A percentile compares a stretch with the other conserved stretches of the same genome.
Conservation (phyloP, 2,797 vertebrate genomes). For the Telmatherina bonti region DNA sequence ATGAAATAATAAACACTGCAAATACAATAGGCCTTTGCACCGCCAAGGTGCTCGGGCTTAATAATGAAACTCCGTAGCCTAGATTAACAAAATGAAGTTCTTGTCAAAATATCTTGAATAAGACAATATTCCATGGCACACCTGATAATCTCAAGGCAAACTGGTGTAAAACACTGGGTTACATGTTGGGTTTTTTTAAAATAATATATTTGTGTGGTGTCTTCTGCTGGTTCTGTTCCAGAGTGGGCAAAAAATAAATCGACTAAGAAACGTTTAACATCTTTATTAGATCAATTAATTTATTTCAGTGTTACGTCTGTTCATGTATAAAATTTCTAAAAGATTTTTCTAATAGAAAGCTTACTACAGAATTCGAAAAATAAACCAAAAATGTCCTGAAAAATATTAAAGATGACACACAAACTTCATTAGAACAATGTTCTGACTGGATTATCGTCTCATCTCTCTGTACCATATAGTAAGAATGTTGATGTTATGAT, state of each 20-base stretch:
- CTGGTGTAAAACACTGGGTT: too few relatives aligned
- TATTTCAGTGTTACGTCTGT: background rate
- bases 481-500: background rate
- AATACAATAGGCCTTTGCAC: too few relatives aligned
- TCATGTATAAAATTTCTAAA: too few relatives aligned
- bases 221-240: background rate
- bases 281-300: conserved; percentile 5
- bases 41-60: too few relatives aligned
- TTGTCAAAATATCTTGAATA: too few relatives aligned
- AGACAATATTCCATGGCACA: too few relatives aligned
- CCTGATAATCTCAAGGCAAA: too few relatives aligned
- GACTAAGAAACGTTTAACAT: background rate
- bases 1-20: too few relatives aligned
- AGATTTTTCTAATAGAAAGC: background rate
- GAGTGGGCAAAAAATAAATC: background rate
- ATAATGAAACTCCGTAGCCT: too few relatives aligned
- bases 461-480: background rate
- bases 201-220: background rate
- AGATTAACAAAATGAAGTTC: too few relatives aligned
- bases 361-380: background rate
- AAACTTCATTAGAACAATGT: background rate
- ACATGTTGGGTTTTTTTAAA: too few relatives aligned
- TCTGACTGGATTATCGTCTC: background rate
- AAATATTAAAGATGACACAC: too few relatives aligned
- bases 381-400: background rate